phyloP scores from a whole-genome alignment of 1,140 invertebrate genomes.

The Saxidomus purpurata region DNA sequence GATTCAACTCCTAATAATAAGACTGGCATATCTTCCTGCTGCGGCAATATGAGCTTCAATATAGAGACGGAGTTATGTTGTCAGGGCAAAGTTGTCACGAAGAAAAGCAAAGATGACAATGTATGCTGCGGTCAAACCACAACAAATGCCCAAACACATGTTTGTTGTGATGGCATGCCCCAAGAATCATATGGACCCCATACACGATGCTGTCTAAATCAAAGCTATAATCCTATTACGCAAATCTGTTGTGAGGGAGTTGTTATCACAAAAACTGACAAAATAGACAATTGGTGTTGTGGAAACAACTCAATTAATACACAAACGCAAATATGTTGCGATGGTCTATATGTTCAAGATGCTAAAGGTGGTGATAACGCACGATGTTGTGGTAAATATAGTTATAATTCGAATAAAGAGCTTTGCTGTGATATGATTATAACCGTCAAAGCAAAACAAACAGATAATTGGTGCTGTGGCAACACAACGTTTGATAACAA shows the following conservation, averaged over 20 bases:
- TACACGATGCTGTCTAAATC: constrained; percentile 41
- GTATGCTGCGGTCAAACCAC: constrained; percentile 59
- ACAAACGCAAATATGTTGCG: constrained; percentile 59
- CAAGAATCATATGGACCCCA: constrained; percentile 24
- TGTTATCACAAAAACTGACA: not conserved
- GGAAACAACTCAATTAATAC: constrained; percentile 29
- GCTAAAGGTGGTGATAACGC: constrained; percentile 29
- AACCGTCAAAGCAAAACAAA: not conserved
- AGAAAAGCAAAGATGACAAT: constrained; percentile 18
- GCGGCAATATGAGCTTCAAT: constrained; percentile 51
- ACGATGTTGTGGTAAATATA: constrained; percentile 52
- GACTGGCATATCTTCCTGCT: too few relatives aligned
- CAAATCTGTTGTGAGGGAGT: constrained; percentile 60
- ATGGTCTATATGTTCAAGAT: constrained; percentile 47
- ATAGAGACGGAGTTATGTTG: constrained; percentile 25
- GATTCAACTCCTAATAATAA: not conserved
- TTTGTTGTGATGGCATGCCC: constrained; percentile 54
- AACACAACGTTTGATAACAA: constrained; percentile 53
- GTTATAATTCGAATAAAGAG: constrained; percentile 37
- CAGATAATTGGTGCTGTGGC: constrained; percentile 56
- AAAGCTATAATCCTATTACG: not conserved
- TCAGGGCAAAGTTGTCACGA: constrained; percentile 29
- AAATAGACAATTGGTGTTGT: constrained; percentile 63
- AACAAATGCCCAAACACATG: constrained; percentile 46
- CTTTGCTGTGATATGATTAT: constrained; percentile 46